Evolutionary conservation across 2,797 vertebrate genomes (phyloP), one percentile per base, ranked within the genome.

Genomic region (Chromobotia macracanthus): DNA sequence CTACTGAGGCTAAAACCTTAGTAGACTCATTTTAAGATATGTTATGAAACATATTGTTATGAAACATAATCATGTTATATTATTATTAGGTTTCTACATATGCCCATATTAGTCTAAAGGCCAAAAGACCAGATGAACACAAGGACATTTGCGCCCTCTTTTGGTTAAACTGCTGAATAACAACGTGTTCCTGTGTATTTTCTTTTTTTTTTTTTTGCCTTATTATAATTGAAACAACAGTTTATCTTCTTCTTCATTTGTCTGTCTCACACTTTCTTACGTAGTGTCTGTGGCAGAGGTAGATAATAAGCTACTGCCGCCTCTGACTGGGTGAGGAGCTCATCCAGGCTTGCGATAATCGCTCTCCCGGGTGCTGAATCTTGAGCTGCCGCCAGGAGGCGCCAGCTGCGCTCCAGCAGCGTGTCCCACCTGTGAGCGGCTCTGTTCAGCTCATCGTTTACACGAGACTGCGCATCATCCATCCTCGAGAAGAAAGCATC

Each of bases 261-360:
- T 28, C 2, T 18, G 23, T 44, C 16, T 51, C n/a, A 35, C 38
- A 11, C 11, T 53, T 6, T 74, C 86, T 93, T 82, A 93, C 91
- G 87, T 79, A 93, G 83, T 0, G 83, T 83, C 4, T 89, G 85
- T 0, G 92, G 90, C 25, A 92, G 89, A 11, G 92, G 92, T 58
- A 94, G 77, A 88, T 92, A 92, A 80, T 82, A 80, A 69, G 86
- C 80, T 1, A 86, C 74, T 28, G 89, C 83, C 3, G 88, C 88
- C 85, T 93, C 92, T 18, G 91, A 75, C 0, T 84, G 87, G 7
- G 70, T 89, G 83, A 94, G 79, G 0, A 90, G 19, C 4, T 91
- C 87, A 8, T 93, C 90, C 53, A 91, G 66, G 10, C 89, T 87
- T 0, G 48, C 71, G 0, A 77, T 58, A 1, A 92, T 75, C 0